A percentile compares a stretch with the other conserved stretches of the same genome.
Conservation (phyloP, 2,888 invertebrate species). For the Leptinotarsa juncta region DNA sequence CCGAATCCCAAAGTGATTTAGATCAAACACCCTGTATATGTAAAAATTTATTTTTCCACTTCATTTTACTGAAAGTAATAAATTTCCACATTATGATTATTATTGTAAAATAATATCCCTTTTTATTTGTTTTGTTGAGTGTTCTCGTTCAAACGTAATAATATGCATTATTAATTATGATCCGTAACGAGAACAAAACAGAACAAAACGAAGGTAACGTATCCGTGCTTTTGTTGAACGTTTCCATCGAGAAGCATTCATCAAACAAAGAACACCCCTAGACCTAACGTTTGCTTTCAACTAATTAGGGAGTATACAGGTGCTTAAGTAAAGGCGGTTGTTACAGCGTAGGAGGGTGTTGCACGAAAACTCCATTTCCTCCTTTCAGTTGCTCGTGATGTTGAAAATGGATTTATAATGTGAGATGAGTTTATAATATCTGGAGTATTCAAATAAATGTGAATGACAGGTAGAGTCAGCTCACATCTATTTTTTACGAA, state of each 20-base stretch:
- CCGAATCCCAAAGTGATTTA: no score
- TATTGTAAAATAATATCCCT: not conserved
- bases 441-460: no score
- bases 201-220: slow-evolving; percentile 17
- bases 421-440: not conserved
- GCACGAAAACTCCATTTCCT: not conserved
- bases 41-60: no score
- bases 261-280: slow-evolving; percentile 18
- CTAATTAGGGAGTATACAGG: slow-evolving; percentile 23
- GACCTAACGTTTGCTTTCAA: slow-evolving; percentile 17
- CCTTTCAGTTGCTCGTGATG: slow-evolving; percentile 23
- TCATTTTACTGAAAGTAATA: no score
- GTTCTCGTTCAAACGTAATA: slow-evolving; percentile 10
- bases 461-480: no score
- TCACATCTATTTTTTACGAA: no score
- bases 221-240: slow-evolving; percentile 14
- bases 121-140: slow-evolving; percentile 31
- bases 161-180: slow-evolving; percentile 32
- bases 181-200: slow-evolving; percentile 23
- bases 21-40: no score
- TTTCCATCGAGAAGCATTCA: slow-evolving; percentile 17
- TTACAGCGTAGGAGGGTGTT: slow-evolving; percentile 1
- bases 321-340: slow-evolving; percentile 7
- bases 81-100: no score
- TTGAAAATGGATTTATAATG: not conserved